phyloP scores from a whole-genome alignment of 2,113 vertebrate species.

The Zapus hudsonius region DNA sequence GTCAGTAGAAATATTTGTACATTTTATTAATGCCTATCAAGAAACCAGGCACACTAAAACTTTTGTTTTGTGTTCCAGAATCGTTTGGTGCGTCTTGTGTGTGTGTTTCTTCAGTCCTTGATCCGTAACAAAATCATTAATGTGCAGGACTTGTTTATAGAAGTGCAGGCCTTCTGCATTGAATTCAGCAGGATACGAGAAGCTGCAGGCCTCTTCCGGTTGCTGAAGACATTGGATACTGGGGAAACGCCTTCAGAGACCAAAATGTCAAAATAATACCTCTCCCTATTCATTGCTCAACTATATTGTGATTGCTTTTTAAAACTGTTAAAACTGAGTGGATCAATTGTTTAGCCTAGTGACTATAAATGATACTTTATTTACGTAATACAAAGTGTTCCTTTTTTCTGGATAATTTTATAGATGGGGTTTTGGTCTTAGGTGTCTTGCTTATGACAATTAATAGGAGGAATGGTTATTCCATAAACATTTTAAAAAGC shows the following conservation, averaged over 20 bases:
- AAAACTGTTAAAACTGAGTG: constrained; percentile 69
- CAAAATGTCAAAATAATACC: constrained; percentile 90
- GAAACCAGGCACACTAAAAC: constrained; percentile 1
- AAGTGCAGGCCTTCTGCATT: constrained; percentile 99
- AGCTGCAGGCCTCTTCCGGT: constrained; percentile 96
- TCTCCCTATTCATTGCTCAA: not conserved
- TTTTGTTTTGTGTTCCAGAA: constrained; percentile 88
- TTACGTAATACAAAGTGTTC: constrained; percentile 76
- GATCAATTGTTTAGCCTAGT: constrained; percentile 69
- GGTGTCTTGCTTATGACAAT: not conserved
- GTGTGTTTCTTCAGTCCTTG: constrained; percentile 98
- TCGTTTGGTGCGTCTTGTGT: constrained; percentile 97
- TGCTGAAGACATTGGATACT: constrained; percentile 97
- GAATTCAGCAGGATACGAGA: constrained; percentile 99
- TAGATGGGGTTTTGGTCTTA: constrained; percentile 47
- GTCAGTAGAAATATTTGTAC: constrained; percentile 78
- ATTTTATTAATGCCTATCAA: not conserved
- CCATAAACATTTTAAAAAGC: not conserved
- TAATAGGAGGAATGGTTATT: not conserved
- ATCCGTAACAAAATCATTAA: constrained; percentile 99
- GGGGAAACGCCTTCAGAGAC: constrained; percentile 93
- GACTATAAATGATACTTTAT: constrained; percentile 79
- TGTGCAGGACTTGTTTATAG: constrained; percentile 99
- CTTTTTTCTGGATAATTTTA: constrained; percentile 62
- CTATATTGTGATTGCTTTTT: constrained; percentile 59